A percentile compares a stretch with the other conserved stretches of the same genome.
Conservation (phyloP, 2,113 vertebrate species). For the Sinocyclocheilus rhinocerous region DNA sequence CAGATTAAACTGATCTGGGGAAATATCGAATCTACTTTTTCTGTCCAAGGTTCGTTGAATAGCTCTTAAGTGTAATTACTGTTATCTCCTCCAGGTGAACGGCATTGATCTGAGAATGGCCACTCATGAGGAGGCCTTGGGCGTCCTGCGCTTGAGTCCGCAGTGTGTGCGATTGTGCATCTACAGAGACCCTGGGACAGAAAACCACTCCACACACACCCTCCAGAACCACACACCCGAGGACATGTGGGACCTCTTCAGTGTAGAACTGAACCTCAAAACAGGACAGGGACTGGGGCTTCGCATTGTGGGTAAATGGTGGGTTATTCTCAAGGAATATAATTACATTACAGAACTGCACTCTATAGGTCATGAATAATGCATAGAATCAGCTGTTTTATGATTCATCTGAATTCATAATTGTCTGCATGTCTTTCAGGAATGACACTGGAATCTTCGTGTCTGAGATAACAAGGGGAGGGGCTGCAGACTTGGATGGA, state of each 20-base stretch:
- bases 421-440: constrained; percentile 67
- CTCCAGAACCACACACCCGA: constrained; percentile 78
- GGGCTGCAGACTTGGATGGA: constrained; percentile 85
- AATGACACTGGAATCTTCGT: constrained; percentile 95
- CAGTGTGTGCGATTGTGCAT: constrained; percentile 85
- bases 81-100: constrained; percentile 81
- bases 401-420: background rate
- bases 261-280: constrained; percentile 83
- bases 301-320: constrained; percentile 93
- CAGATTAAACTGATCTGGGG: background rate
- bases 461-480: constrained; percentile 90
- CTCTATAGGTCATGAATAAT: too few species aligned
- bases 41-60: background rate
- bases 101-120: constrained; percentile 92
- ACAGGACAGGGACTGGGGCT: constrained; percentile 87
- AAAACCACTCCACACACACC: constrained; percentile 56
- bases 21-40: background rate
- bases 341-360: background rate
- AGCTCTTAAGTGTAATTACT: background rate
- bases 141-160: constrained; percentile 89
- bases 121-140: constrained; percentile 92
- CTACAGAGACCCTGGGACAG: constrained; percentile 73
- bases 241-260: constrained; percentile 89
- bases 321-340: background rate
- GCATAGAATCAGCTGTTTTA: too few species aligned